phyloP scores from a whole-genome alignment of 1,140 invertebrate species.

The Anastatus disparis region DNA sequence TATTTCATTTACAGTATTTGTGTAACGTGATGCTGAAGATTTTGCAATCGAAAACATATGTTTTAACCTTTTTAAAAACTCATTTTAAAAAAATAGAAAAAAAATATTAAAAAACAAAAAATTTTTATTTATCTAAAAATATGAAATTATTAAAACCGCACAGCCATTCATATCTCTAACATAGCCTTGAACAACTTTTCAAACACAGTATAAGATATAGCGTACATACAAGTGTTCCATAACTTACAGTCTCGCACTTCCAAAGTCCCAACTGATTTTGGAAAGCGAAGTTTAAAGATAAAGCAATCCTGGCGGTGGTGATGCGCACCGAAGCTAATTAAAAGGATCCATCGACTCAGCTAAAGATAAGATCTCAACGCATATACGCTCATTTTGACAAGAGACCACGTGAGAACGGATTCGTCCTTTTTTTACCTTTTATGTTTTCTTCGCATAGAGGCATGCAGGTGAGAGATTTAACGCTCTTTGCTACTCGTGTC shows the following conservation, averaged over 20 bases:
- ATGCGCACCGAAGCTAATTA: slow-evolving; percentile 57
- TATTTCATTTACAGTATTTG: background rate
- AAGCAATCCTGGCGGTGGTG: slow-evolving; percentile 7
- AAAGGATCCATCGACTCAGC: slow-evolving; percentile 55
- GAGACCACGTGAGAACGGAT: slow-evolving; percentile 58
- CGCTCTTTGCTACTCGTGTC: slow-evolving; percentile 24
- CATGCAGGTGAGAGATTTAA: slow-evolving; percentile 48
- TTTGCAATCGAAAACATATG: too few species aligned
- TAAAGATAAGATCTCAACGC: too few species aligned
- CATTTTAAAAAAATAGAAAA: too few species aligned
- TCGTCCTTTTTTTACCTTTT: slow-evolving; percentile 38
- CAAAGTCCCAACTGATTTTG: slow-evolving; percentile 9
- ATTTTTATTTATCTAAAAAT: too few species aligned
- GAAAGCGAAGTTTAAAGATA: too few species aligned
- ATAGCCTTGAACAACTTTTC: background rate
- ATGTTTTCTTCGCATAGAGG: slow-evolving; percentile 1
- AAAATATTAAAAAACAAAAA: too few species aligned
- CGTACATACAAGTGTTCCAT: background rate
- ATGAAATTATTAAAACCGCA: too few species aligned
- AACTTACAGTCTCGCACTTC: background rate
- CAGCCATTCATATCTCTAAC: background rate
- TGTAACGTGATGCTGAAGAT: too few species aligned
- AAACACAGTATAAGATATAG: background rate
- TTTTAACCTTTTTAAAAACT: too few species aligned
- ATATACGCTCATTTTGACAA: slow-evolving; percentile 44